Evolutionary conservation across 1,140 invertebrate species (phyloP), one percentile per base, ranked within the genome.

Genomic region (Berghia stephanieae): DNA sequence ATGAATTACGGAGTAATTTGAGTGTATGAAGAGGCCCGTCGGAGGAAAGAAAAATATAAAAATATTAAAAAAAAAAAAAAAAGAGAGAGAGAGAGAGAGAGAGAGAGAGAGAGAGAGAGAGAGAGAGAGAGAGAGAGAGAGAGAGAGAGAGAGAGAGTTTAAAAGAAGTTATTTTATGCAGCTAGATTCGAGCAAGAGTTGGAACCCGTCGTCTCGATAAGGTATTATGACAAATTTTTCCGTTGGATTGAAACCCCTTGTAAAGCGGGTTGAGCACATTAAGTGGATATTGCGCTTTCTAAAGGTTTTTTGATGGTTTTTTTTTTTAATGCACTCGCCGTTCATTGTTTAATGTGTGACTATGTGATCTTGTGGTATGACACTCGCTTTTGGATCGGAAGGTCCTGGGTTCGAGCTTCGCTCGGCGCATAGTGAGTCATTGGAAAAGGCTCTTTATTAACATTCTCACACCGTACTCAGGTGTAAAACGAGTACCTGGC

Each of bases 81-180:
- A 2, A 69, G 8, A 69, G 67, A 69, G 16, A 40, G 16, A 40
- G n/a, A n/a, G 6, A 69, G 16, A 40, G 67, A n/a, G 8, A 40
- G 67, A 40, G 36, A 36, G 67, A n/a, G 67, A n/a, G 67, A 40
- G 67, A 40, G 67, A n/a, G 4, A 24, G 2, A 8, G 67, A 4
- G 36, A 5, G 36, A 40, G 38, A 3, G 36, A 40, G 38, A 31
- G 40, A 40, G 3, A 2, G 67, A 42, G n/a, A 42, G 38, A 42
- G 1, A 69, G 10, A 69, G 67, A 40, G 36, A 6, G 21, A 69
- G 67, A 69, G 67, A 40, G 3, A 69, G 67, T n/a, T n/a, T 40
- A 21, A 69, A 18, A 8, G n/a, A 16, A 40, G 1, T 69, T 24
- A 69, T 38, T 70, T 1, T 46, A 31, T 44, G 43, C 34, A 49